These are phyloP conservation scores for Varroa destructor DNA, from an alignment of 1,140 invertebrate species.

Conservation along the genomic window DNA sequence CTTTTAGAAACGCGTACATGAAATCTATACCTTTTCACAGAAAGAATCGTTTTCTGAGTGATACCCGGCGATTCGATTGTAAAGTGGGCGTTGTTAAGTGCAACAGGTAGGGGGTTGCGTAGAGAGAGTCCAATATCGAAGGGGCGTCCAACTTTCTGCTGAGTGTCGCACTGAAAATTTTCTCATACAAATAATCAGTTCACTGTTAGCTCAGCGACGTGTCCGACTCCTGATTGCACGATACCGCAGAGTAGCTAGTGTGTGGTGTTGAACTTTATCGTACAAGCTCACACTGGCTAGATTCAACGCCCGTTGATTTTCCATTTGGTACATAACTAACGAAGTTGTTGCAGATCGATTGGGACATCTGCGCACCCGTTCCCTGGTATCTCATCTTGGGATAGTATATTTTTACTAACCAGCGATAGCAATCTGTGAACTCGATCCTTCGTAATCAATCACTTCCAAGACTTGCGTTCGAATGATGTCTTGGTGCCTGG, in stretches of 20 bases:
- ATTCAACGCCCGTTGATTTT: background rate
- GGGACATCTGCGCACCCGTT: background rate
- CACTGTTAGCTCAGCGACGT: background rate
- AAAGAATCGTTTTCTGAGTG: conserved; percentile 37
- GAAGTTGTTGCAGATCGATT: conserved; percentile 1
- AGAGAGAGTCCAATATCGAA: conserved; percentile 56
- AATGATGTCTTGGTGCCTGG: too few relatives aligned
- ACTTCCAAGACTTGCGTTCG: too few relatives aligned
- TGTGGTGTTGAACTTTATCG: background rate
- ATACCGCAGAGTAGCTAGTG: conserved; percentile 1
- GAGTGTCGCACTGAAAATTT: conserved; percentile 6
- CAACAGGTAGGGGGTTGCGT: conserved; percentile 63
- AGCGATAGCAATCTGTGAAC: too few relatives aligned
- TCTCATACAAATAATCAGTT: background rate
- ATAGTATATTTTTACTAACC: too few relatives aligned
- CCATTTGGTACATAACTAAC: background rate
- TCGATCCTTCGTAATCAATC: too few relatives aligned
- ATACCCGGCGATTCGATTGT: conserved; percentile 64
- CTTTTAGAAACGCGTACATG: background rate
- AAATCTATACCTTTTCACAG: background rate
- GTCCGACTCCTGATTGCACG: background rate
- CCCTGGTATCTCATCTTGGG: too few relatives aligned
- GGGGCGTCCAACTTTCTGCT: conserved; percentile 45
- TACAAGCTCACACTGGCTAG: background rate
- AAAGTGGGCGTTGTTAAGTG: conserved; percentile 59